Percentiles rank a stretch among this genome's conserved stretches.
These are phyloP conservation scores for Pterois miles DNA, from an alignment of 2,797 vertebrate genomes.

Conservation along the genomic window DNA sequence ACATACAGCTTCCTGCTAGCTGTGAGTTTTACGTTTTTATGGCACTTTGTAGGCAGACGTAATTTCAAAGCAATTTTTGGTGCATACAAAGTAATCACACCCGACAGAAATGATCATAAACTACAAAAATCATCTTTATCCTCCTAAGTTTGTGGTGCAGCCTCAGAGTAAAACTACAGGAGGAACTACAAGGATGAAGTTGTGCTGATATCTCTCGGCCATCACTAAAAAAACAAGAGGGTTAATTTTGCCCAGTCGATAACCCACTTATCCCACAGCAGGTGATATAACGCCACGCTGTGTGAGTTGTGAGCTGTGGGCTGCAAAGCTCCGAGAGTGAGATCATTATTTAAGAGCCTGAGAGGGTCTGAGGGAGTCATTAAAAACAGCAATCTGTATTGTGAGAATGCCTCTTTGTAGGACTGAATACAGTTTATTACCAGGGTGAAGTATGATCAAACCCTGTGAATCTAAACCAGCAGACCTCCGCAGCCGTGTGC, in stretches of 20 bases:
- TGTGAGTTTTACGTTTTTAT: no score
- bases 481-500: neutral
- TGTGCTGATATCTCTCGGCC: slow-evolving; percentile 10
- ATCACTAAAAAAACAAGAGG: slow-evolving; percentile 15
- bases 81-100: no score
- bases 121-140: no score
- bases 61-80: no score
- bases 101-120: neutral
- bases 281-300: slow-evolving; percentile 43
- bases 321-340: slow-evolving; percentile 34
- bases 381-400: slow-evolving; percentile 49
- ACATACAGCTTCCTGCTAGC: no score
- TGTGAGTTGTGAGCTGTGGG: slow-evolving; percentile 47
- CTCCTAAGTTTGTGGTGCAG: neutral
- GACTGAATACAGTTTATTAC: slow-evolving; percentile 41
- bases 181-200: neutral
- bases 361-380: slow-evolving; percentile 47
- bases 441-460: slow-evolving; percentile 39
- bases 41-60: no score
- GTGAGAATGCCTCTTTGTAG: slow-evolving; percentile 51
- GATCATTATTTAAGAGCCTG: slow-evolving; percentile 61
- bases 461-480: slow-evolving; percentile 15
- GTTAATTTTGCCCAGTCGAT: slow-evolving; percentile 40
- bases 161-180: neutral
- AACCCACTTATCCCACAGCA: slow-evolving; percentile 45